Base-by-base conservation (phyloP, 2,113 vertebrate genomes). In the Siphamia tubifer region DNA sequence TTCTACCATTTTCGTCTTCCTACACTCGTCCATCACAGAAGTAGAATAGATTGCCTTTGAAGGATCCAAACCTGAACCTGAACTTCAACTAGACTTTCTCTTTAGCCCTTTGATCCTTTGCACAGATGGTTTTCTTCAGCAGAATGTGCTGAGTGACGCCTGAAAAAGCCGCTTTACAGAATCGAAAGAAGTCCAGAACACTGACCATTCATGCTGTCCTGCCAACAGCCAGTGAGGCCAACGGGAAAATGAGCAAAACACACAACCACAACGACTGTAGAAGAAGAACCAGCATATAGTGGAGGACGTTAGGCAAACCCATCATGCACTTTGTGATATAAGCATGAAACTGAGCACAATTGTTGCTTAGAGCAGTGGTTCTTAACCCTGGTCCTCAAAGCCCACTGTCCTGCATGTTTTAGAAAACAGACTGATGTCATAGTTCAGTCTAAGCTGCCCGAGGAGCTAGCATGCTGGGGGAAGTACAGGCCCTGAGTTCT, bases 51-150 rank as follows among this genome's bases (percentile, higher is more conserved):
- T 65, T 70, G 81, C 70, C 62, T 71, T 53, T 48, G 40, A 61
- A 62, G 47, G 2, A 10, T 3, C 63, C 69, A 44, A 74, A 52
- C 45, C 24, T 74, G 34, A 8, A 83, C 63, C 61, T 82, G 45
- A 3, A 9, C 76, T 42, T 39, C 43, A 38, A 16, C 24, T 51
- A 71, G 69, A 64, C 43, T 51, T 75, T 71, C 67, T 68, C 56
- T 67, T 67, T 36, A 21, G 60, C 44, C 16, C 25, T 79, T 83
- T 83, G 80, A 87, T 85, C 72, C 52, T 34, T 74, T 35, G 36
- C 60, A 81, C 88, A 90, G 68, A 86, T 89, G 85, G 68, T 81
- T 83, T 81, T 81, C 70, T 68, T 81, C 83, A 73, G 53, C 48
- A 47, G 8, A 69, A 72, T 77, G 77, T 80, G 86, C 56, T 74